A percentile compares a stretch with the other conserved stretches of the same genome.
Evolutionary conservation across 2,797 vertebrate genomes (phyloP).

Genomic region (Garrulus glandarius): DNA sequence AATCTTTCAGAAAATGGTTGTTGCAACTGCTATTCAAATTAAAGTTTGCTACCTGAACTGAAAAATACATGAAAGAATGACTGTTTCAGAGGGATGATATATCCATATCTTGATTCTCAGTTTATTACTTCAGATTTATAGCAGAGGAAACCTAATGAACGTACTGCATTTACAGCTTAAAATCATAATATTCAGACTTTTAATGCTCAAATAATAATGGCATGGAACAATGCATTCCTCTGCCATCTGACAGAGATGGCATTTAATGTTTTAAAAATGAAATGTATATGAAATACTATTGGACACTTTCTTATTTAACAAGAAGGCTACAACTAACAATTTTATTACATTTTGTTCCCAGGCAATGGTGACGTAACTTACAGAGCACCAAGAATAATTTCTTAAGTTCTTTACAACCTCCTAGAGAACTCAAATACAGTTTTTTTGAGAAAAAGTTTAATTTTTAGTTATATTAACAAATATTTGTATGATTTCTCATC

Average conservation of each 20-base stretch:
- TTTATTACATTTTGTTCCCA: background rate
- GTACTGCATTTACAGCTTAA: background rate
- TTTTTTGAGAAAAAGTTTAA: background rate
- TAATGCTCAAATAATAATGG: background rate
- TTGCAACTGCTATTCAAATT: background rate
- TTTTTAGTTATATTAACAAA: background rate
- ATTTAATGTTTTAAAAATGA: background rate
- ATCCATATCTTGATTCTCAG: background rate
- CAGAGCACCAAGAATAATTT: background rate
- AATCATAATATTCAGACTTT: background rate
- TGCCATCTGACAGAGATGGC: rapidly evolving
- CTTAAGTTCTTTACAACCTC: background rate
- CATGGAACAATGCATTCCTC: background rate
- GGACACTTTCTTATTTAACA: background rate
- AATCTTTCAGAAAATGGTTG: background rate
- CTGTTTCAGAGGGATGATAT: background rate
- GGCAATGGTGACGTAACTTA: background rate
- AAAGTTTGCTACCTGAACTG: background rate
- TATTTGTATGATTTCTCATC: background rate
- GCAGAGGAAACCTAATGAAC: background rate
- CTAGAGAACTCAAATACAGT: background rate
- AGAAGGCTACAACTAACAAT: background rate
- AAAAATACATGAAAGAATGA: background rate
- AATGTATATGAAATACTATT: background rate
- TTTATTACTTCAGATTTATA: background rate